phyloP scores from a whole-genome alignment of 2,797 vertebrate genomes.

The Trachops cirrhosus region DNA sequence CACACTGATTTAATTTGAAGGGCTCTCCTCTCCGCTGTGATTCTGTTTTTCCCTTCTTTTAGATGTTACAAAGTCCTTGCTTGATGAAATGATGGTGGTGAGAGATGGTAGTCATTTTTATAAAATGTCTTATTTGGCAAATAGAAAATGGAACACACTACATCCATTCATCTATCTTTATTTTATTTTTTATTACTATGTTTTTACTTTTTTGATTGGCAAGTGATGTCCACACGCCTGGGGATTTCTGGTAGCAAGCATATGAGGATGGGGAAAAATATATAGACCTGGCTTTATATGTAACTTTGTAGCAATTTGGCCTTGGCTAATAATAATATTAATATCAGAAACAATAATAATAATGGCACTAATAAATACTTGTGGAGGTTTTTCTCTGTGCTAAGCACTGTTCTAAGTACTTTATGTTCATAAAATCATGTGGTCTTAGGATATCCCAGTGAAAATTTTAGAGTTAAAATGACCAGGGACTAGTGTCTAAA shows the following conservation, averaged over 20 bases:
- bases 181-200: neutral
- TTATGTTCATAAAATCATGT: neutral
- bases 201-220: neutral
- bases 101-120: neutral
- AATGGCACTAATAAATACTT: neutral
- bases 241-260: neutral
- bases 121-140: neutral
- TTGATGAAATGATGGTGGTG: neutral
- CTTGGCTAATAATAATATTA: neutral
- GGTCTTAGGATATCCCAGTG: neutral
- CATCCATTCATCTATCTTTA: neutral
- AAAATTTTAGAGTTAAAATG: neutral
- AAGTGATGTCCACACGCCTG: neutral
- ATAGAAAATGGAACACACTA: neutral
- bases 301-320: neutral
- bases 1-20: constrained; percentile 5
- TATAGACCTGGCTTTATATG: neutral
- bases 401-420: neutral
- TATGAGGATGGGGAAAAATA: fast-evolving
- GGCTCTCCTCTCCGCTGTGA: neutral
- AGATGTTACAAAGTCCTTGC: neutral
- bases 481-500: neutral
- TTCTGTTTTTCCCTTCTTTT: neutral
- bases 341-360: neutral
- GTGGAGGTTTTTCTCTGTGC: neutral